Base-by-base conservation (phyloP, 2,113 vertebrate species). In the Prionailurus bengalensis region DNA sequence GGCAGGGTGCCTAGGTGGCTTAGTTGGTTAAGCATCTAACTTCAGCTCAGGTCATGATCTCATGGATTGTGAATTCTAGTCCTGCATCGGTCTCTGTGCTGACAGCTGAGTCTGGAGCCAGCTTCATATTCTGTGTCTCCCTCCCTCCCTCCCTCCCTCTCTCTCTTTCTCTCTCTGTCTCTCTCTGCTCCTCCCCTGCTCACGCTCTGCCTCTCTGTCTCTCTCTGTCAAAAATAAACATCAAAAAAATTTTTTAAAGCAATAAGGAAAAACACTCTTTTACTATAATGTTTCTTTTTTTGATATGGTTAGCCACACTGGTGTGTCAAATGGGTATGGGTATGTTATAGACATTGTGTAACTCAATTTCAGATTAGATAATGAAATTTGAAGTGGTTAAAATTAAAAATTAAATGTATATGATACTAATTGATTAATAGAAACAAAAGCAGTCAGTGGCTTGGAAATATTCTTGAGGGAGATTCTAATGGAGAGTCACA, bases 351-450 rank as follows among this genome's bases (percentile, higher is more conserved):
- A 61, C 21, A 29, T 79, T 95, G 45, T 42, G 51, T n/a, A 94
- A 87, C n/a, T 92, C 88, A 55, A 76, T 78, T 96, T 96, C 33
- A 78, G 19, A 9, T 94, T 76, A 94, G 33, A 53, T 84, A 91
- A 0, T 83, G 36, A 91, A 94, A 79, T 73, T 33, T 86, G 48
- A 93, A 82, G 31, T 94, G 45, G 11, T 81, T 95, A 71, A 66
- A 89, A 29, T 89, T 48, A 76, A 88, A 96, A 96, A 63, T 73
- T 89, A 86, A 94, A n/a, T 48, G 53, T 10, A 73, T 79, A 74
- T 95, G 7, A 91, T 79, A 23, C 36, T 91, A 51, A 84, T 45
- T 70, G 4, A 81, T 36, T 87, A 19, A 36, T 23, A 89, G 23
- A 93, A 91, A 65, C 16, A 78, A 78, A 96, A 86, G 12, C 55